Percentiles rank a stretch among this genome's conserved stretches.
Conservation (phyloP, 2,113 vertebrate species). For the Apteryx mantelli region DNA sequence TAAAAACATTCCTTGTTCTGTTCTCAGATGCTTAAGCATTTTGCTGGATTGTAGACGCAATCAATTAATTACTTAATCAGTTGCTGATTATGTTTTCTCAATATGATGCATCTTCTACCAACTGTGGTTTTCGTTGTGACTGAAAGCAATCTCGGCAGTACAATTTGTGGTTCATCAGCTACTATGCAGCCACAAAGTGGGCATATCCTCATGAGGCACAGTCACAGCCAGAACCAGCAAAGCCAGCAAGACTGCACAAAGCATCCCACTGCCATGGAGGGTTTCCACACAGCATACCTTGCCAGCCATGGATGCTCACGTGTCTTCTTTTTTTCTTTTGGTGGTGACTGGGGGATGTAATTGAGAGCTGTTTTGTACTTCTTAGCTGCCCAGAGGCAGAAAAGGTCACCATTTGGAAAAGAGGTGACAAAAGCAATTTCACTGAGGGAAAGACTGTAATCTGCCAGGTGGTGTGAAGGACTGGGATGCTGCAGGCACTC, state of each 20-base stretch:
- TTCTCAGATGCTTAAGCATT: neutral
- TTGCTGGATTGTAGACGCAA: neutral
- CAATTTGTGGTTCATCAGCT: neutral
- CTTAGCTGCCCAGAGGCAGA: constrained; percentile 40
- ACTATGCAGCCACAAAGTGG: neutral
- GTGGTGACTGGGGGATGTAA: constrained; percentile 28
- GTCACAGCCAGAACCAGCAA: neutral
- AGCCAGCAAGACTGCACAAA: neutral
- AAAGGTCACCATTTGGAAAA: constrained; percentile 60
- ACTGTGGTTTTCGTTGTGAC: neutral
- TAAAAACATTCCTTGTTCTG: neutral
- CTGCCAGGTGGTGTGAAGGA: constrained; percentile 31
- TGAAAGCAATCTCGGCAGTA: neutral
- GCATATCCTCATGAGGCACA: neutral
- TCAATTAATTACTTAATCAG: constrained; percentile 6
- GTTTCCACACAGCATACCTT: neutral
- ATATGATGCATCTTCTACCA: neutral
- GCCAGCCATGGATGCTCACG: neutral
- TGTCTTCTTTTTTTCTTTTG: neutral
- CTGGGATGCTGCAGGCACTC: constrained; percentile 49
- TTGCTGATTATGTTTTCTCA: neutral
- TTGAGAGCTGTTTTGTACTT: constrained; percentile 33
- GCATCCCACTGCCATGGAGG: rapidly evolving
- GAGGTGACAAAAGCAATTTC: constrained; percentile 74
- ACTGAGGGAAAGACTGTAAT: constrained; percentile 59